Conservation (phyloP, 2,888 invertebrate genomes). For the Frankliniella fusca region DNA sequence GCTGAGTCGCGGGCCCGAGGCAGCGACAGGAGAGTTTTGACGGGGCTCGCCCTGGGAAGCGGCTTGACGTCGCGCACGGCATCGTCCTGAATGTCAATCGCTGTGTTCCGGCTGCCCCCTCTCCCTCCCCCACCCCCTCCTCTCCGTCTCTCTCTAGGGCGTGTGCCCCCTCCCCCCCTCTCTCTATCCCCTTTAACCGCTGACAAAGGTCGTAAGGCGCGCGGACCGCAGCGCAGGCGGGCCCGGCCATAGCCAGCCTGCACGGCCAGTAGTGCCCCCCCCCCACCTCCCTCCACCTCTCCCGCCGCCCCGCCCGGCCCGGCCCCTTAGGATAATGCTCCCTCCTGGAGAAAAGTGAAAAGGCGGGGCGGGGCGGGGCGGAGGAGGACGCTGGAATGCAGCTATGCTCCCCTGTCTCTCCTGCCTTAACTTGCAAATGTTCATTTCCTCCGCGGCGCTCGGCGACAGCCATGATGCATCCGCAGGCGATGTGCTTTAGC, state of each 20-base stretch:
- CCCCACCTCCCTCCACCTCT: not conserved
- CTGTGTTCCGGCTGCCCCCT: not conserved
- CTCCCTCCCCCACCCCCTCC: not conserved
- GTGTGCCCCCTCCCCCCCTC: not conserved
- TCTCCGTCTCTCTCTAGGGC: not conserved
- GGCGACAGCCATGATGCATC: too few relatives aligned
- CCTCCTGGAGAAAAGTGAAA: not conserved
- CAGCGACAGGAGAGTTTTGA: too few relatives aligned
- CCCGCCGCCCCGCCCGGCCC: too few relatives aligned
- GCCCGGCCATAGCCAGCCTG: not conserved
- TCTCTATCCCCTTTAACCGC: not conserved
- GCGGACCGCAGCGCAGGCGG: not conserved
- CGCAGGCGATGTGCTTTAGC: too few relatives aligned
- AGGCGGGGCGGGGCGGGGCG: not conserved
- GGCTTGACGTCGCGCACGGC: too few relatives aligned
- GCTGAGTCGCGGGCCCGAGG: too few relatives aligned
- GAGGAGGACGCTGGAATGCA: too few relatives aligned
- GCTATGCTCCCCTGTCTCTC: too few relatives aligned
- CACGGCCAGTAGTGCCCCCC: not conserved
- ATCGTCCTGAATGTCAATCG: too few relatives aligned
- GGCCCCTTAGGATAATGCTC: not conserved
- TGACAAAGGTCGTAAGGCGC: slow-evolving; percentile 1
- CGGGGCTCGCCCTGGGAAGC: too few relatives aligned
- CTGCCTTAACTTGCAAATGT: too few relatives aligned
- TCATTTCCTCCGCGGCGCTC: too few relatives aligned